Percentiles rank a stretch among this genome's conserved stretches.
Conservation (phyloP, 2,888 invertebrate species). For the Pseudanteris insignis region DNA sequence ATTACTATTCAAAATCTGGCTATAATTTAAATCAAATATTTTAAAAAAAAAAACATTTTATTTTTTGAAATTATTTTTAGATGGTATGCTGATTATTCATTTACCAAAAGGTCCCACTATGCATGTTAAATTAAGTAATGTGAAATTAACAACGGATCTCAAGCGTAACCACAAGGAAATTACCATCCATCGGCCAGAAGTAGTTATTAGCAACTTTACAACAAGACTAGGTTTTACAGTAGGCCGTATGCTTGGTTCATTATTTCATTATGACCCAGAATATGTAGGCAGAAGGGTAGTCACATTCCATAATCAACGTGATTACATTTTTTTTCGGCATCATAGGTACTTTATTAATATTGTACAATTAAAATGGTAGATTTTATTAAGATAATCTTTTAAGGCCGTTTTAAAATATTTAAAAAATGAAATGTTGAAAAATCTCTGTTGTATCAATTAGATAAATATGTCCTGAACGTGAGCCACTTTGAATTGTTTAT, state of each 20-base stretch:
- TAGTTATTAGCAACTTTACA: conserved; percentile 92
- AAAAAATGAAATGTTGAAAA: too few species aligned
- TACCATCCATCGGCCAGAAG: conserved; percentile 89
- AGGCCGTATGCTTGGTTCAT: conserved; percentile 89
- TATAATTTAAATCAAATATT: too few species aligned
- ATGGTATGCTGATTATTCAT: conserved; percentile 92
- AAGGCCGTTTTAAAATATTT: too few species aligned
- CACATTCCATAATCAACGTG: conserved; percentile 98
- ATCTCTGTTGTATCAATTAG: too few species aligned
- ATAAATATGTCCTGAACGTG: neutral
- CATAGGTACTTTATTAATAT: conserved; percentile 78
- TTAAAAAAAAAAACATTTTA: too few species aligned
- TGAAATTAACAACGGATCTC: conserved; percentile 88
- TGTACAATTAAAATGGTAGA: conserved; percentile 1
- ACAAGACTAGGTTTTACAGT: conserved; percentile 92
- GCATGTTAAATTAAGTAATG: conserved; percentile 92
- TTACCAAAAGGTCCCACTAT: conserved; percentile 97
- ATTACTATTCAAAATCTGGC: too few species aligned
- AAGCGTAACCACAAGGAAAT: conserved; percentile 82
- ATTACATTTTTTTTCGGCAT: conserved; percentile 97
- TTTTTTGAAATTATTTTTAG: conserved; percentile 68
- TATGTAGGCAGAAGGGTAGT: conserved; percentile 92
- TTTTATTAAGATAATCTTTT: neutral
- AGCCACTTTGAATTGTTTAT: too few species aligned
- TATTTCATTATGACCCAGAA: conserved; percentile 96